Evolutionary conservation across 2,113 vertebrate genomes (phyloP).

Genomic region (Xenus cinereus): DNA sequence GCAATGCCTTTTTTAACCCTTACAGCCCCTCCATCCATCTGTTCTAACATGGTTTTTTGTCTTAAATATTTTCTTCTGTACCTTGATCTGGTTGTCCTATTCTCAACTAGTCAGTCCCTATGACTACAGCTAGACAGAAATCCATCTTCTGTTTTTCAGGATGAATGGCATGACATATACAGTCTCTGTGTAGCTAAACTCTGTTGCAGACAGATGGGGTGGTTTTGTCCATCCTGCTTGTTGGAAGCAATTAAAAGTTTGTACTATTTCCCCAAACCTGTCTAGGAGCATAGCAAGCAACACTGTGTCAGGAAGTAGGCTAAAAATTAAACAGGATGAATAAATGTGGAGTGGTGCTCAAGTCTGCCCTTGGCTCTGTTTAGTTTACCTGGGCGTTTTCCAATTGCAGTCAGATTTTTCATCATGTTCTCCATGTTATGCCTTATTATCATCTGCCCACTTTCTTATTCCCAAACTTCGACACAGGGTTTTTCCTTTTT

Average conservation of each 20-base stretch:
- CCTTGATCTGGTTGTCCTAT: background rate
- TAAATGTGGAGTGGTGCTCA: background rate
- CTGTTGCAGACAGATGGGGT: background rate
- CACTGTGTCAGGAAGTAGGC: background rate
- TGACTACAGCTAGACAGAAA: background rate
- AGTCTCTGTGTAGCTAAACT: background rate
- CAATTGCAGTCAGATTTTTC: background rate
- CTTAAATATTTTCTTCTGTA: background rate
- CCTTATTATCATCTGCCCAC: background rate
- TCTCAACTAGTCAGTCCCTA: background rate
- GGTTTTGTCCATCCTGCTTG: background rate
- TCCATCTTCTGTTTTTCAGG: background rate
- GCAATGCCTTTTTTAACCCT: background rate
- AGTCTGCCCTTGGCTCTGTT: background rate
- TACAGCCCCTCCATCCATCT: background rate
- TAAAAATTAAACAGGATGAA: background rate
- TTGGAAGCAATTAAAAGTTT: background rate
- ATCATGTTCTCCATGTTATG: background rate
- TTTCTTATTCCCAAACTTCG: background rate
- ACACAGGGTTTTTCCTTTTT: background rate
- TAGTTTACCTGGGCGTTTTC: background rate
- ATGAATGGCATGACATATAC: background rate
- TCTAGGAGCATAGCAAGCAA: background rate
- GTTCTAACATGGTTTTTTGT: background rate
- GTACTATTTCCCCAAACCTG: background rate